Conservation (phyloP, 2,888 invertebrate genomes). For the Allophyes oxyacanthae region DNA sequence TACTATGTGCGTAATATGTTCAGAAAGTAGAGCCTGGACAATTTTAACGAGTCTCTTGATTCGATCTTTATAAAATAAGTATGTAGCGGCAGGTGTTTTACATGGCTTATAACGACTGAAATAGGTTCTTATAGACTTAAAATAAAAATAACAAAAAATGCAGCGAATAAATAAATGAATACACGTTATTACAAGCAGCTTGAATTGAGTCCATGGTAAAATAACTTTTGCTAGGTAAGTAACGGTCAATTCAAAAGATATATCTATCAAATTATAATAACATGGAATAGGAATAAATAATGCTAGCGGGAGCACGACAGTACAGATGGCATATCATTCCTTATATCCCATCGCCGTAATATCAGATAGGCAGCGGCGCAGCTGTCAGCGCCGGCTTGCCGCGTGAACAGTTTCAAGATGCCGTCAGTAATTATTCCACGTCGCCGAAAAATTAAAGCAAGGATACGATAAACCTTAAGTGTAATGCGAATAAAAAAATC, state of each 20-base stretch:
- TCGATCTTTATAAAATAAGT: slow-evolving; percentile 42
- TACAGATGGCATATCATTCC: slow-evolving; percentile 46
- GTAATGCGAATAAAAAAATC: slow-evolving; percentile 74
- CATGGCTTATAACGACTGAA: slow-evolving; percentile 37
- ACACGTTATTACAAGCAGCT: slow-evolving; percentile 39
- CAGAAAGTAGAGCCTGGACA: slow-evolving; percentile 50
- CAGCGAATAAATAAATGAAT: slow-evolving; percentile 30
- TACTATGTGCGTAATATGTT: slow-evolving; percentile 65
- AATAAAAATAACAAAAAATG: slow-evolving; percentile 18
- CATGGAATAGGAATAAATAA: slow-evolving; percentile 43
- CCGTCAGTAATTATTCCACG: slow-evolving; percentile 82
- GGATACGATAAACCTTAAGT: slow-evolving; percentile 76
- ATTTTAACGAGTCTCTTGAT: slow-evolving; percentile 58
- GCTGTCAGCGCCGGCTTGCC: slow-evolving; percentile 78
- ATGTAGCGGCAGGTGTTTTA: slow-evolving; percentile 42
- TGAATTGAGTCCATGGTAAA: slow-evolving; percentile 26
- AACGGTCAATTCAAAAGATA: slow-evolving; percentile 44
- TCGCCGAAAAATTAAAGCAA: slow-evolving; percentile 82
- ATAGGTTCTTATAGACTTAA: slow-evolving; percentile 33
- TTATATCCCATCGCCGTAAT: slow-evolving; percentile 61
- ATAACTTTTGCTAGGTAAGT: slow-evolving; percentile 34
- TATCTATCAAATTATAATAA: slow-evolving; percentile 47
- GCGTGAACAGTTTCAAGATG: slow-evolving; percentile 75
- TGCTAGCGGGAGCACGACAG: slow-evolving; percentile 29
- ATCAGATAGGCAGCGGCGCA: slow-evolving; percentile 70